Evolutionary conservation across 2,113 vertebrate genomes (phyloP).

Genomic region (Clarias macrocephalus): DNA sequence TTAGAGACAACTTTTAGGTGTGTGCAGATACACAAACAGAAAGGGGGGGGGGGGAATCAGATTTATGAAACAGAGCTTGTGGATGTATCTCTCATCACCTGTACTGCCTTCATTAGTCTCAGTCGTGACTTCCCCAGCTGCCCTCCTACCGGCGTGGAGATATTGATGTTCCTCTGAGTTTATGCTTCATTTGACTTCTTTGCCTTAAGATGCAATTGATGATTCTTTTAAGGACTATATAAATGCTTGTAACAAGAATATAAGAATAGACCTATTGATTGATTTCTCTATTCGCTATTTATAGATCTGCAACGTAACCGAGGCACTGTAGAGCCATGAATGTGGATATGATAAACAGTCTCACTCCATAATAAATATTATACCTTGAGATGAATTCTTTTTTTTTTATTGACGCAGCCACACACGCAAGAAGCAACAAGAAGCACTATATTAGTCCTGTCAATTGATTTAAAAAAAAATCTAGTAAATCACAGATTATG

Average conservation of each 20-base stretch:
- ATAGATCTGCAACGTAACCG: not conserved
- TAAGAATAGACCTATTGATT: conserved; percentile 15
- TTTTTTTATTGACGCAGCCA: not conserved
- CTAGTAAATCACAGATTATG: no score
- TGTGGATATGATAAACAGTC: not conserved
- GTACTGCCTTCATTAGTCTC: not conserved
- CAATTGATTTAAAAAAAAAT: no score
- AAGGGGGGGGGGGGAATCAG: not conserved
- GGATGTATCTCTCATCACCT: not conserved
- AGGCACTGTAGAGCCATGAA: not conserved
- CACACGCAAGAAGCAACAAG: no score
- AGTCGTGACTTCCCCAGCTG: not conserved
- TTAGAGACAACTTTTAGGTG: not conserved
- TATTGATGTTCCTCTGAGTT: not conserved
- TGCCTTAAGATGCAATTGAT: not conserved
- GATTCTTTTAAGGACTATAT: not conserved
- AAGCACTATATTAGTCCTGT: no score
- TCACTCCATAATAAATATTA: not conserved
- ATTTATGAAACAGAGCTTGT: not conserved
- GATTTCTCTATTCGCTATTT: not conserved
- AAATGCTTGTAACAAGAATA: conserved; percentile 23
- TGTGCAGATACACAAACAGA: not conserved
- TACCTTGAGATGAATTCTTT: not conserved
- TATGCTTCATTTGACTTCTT: conserved; percentile 2
- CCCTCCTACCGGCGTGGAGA: not conserved